Evolutionary conservation across 2,797 vertebrate species (phyloP).

Genomic region (Stomatorhinus walkeri): DNA sequence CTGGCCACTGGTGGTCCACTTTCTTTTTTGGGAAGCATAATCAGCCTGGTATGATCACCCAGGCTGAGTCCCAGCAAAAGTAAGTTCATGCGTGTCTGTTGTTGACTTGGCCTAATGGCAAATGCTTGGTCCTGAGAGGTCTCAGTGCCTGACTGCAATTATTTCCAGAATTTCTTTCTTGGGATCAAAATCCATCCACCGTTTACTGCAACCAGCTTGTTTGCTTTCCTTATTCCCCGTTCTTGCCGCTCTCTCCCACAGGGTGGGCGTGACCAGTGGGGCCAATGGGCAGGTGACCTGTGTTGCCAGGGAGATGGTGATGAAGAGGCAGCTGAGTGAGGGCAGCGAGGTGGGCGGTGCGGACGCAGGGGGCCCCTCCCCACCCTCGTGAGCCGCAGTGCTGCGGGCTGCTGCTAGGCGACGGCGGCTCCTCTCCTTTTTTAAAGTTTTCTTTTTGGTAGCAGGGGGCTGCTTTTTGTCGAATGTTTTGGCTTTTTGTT

Average conservation of each 20-base stretch:
- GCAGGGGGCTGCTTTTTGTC: not conserved
- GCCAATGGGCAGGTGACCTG: slow-evolving; percentile 63
- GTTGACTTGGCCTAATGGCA: not conserved
- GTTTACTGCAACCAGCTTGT: not conserved
- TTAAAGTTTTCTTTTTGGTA: slow-evolving; percentile 22
- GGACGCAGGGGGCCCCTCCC: slow-evolving; percentile 37
- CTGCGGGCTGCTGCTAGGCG: slow-evolving; percentile 19
- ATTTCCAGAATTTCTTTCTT: not conserved
- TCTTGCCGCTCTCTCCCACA: slow-evolving; percentile 36
- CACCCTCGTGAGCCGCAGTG: slow-evolving; percentile 44
- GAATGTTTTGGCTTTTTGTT: not conserved
- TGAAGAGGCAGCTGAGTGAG: slow-evolving; percentile 58
- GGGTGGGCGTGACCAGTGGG: slow-evolving; percentile 60
- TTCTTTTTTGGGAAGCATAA: slow-evolving; percentile 82
- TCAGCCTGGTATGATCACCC: slow-evolving; percentile 60
- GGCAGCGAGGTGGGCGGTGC: slow-evolving; percentile 55
- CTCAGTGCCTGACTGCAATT: not conserved
- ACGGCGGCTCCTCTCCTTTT: slow-evolving; percentile 24
- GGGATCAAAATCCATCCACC: not conserved
- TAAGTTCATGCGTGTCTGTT: slow-evolving; percentile 49
- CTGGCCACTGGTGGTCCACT: slow-evolving; percentile 90
- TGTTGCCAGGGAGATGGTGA: slow-evolving; percentile 58
- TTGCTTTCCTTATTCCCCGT: not conserved
- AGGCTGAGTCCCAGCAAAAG: slow-evolving; percentile 70
- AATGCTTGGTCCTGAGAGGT: not conserved